Conservation (phyloP, 2,113 vertebrate genomes). For the Ailuropoda melanoleuca region DNA sequence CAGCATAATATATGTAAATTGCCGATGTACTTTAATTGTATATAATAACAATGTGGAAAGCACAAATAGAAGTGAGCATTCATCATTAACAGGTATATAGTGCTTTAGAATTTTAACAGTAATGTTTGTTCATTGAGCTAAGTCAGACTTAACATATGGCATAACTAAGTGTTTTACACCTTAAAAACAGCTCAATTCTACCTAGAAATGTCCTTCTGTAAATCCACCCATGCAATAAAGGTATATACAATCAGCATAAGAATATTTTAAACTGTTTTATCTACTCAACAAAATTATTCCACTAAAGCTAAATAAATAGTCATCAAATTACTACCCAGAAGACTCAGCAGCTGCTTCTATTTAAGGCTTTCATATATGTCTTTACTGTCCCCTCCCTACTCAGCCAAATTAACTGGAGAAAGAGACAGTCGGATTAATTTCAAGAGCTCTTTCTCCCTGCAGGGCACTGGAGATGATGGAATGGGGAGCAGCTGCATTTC, state of each 20-base stretch:
- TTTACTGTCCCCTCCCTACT: background rate
- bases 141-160: background rate
- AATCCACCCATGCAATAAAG: background rate
- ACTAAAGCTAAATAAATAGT: constrained; percentile 60
- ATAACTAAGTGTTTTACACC: background rate
- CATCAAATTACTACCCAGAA: constrained; percentile 63
- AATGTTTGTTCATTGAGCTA: background rate
- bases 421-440: constrained; percentile 57
- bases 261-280: constrained; percentile 49
- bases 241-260: background rate
- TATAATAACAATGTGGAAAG: background rate
- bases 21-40: background rate
- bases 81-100: background rate
- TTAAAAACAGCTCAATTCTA: background rate
- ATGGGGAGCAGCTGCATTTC: constrained; percentile 64
- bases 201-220: constrained; percentile 4
- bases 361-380: constrained; percentile 59
- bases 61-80: background rate
- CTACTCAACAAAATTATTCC: constrained; percentile 57
- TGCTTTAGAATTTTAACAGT: background rate
- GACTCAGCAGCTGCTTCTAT: constrained; percentile 70
- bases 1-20: background rate
- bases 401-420: constrained; percentile 52
- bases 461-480: constrained; percentile 36
- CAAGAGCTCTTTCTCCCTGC: constrained; percentile 40